Percentiles rank a stretch among this genome's conserved stretches.
Evolutionary conservation across 2,113 vertebrate species (phyloP).

Genomic region (Montifringilla adamsi): DNA sequence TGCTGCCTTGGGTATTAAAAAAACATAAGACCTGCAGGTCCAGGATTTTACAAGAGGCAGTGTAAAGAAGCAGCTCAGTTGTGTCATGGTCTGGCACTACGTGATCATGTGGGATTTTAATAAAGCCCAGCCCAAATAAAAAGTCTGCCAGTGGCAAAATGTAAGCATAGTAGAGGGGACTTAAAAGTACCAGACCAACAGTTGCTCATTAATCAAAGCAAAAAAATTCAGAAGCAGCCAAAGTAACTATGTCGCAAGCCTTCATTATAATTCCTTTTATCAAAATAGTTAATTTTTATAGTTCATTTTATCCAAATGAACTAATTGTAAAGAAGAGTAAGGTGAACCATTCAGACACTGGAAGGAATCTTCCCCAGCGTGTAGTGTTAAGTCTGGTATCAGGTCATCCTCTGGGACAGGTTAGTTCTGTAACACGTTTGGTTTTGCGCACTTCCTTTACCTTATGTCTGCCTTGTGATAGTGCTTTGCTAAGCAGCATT

Average conservation of each 20-base stretch:
- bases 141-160: background rate
- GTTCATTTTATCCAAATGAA: background rate
- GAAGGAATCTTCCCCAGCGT: background rate
- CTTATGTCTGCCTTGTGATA: conserved; percentile 31
- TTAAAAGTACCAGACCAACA: background rate
- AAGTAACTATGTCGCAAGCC: background rate
- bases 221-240: conserved; percentile 2
- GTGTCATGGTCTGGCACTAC: background rate
- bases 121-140: background rate
- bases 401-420: background rate
- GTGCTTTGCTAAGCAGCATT: conserved; percentile 58
- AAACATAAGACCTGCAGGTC: background rate
- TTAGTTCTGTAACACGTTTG: background rate
- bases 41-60: rapidly evolving
- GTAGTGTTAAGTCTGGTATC: background rate
- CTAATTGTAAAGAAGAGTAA: background rate
- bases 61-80: background rate
- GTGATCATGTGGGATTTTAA: background rate
- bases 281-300: background rate
- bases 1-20: background rate
- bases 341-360: background rate
- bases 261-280: background rate
- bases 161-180: background rate
- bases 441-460: conserved; percentile 26
- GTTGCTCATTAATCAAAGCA: background rate